phyloP scores from a whole-genome alignment of 2,797 vertebrate genomes.

The Gadopsis marmoratus region DNA sequence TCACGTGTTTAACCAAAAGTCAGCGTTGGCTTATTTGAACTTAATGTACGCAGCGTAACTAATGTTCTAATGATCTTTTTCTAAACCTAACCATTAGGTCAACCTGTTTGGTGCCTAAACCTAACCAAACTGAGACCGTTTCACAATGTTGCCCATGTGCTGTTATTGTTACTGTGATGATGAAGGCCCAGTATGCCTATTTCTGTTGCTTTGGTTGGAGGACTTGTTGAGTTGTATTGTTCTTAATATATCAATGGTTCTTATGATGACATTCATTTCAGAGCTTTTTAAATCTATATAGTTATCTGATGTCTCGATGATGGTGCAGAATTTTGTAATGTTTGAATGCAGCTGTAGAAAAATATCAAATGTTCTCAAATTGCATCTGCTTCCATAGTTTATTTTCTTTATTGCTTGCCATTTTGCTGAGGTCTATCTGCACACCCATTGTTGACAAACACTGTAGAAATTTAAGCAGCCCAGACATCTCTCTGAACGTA shows the following conservation, averaged over 20 bases:
- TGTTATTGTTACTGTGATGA: too few relatives aligned
- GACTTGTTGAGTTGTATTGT: too few relatives aligned
- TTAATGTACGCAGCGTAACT: too few relatives aligned
- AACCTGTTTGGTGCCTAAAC: too few relatives aligned
- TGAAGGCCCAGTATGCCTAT: too few relatives aligned
- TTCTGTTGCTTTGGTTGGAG: too few relatives aligned
- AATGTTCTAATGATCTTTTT: too few relatives aligned
- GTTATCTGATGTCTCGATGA: neutral
- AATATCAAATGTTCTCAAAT: constrained; percentile 11
- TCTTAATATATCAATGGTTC: neutral
- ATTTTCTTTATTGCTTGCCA: constrained; percentile 19
- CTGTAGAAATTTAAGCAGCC: constrained; percentile 44
- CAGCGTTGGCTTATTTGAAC: too few relatives aligned
- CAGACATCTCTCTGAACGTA: constrained; percentile 54
- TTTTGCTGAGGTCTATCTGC: constrained; percentile 19
- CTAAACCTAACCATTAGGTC: too few relatives aligned
- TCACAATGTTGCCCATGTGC: too few relatives aligned
- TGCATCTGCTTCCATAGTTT: constrained; percentile 11
- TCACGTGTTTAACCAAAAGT: too few relatives aligned
- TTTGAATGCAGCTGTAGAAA: constrained; percentile 46
- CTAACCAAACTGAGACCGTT: too few relatives aligned
- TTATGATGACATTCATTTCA: neutral
- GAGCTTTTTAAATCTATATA: neutral
- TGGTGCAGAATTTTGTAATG: neutral
- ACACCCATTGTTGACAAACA: constrained; percentile 35